Conservation (phyloP, 2,113 vertebrate species). For the Odocoileus virginianus region DNA sequence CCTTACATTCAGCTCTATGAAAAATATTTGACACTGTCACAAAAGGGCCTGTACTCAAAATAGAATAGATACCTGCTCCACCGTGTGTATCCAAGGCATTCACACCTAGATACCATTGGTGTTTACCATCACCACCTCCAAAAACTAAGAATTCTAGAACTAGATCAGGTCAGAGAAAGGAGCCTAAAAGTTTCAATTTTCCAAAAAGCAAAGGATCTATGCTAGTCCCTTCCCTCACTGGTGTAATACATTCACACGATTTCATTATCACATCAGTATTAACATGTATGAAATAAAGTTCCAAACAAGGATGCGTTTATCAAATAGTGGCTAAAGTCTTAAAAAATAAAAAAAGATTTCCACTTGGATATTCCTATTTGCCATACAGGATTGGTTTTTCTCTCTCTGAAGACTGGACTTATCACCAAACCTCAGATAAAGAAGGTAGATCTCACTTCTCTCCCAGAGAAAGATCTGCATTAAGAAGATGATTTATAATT, state of each 20-base stretch:
- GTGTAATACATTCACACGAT: background rate
- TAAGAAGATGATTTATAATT: constrained; percentile 61
- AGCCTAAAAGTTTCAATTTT: background rate
- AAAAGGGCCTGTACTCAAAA: background rate
- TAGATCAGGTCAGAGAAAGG: background rate
- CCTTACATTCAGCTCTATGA: background rate
- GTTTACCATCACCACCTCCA: background rate
- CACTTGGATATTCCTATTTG: background rate
- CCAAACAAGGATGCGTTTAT: background rate
- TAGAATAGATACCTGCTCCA: background rate
- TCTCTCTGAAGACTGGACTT: background rate
- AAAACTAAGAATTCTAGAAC: background rate
- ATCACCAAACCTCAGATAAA: constrained; percentile 1
- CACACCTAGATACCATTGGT: background rate
- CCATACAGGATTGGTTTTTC: background rate
- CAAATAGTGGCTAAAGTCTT: background rate
- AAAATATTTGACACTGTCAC: background rate
- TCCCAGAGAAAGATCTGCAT: constrained; percentile 24
- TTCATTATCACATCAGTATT: background rate
- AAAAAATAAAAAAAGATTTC: background rate
- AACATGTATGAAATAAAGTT: background rate
- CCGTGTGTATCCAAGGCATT: background rate
- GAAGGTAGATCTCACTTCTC: constrained; percentile 12
- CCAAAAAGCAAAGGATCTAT: background rate
- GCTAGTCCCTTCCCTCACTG: background rate